Evolutionary conservation across 2,797 vertebrate species (phyloP).

Genomic region (Megaceryle alcyon): DNA sequence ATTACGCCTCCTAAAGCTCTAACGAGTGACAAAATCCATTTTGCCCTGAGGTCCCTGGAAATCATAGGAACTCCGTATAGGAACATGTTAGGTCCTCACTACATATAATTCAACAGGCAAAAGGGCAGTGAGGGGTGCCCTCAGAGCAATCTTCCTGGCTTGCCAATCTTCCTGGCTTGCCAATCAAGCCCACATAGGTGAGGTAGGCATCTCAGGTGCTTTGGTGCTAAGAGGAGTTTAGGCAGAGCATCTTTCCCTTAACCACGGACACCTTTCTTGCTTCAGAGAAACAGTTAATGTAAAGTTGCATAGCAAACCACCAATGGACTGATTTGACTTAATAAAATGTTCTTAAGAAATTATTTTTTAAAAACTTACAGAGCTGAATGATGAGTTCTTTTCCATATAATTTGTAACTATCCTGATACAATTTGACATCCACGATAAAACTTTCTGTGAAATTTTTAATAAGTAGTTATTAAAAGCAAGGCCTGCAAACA

Average conservation of each 20-base stretch:
- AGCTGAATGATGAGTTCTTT: conserved; percentile 27
- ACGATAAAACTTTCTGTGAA: conserved; percentile 38
- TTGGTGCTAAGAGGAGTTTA: background rate
- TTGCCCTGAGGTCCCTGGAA: background rate
- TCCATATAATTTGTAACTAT: conserved; percentile 27
- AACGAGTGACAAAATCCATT: background rate
- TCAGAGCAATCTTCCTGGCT: background rate
- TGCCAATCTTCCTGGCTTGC: background rate
- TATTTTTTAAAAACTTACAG: background rate
- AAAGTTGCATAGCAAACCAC: background rate
- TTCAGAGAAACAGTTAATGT: background rate
- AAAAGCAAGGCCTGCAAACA: background rate
- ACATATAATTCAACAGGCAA: background rate
- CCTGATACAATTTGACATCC: conserved; percentile 52
- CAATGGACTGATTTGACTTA: background rate
- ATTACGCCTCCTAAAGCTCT: background rate
- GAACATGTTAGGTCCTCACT: background rate
- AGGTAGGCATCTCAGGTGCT: background rate
- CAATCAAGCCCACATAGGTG: background rate
- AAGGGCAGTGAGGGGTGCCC: background rate
- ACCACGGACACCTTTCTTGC: background rate
- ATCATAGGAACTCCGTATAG: background rate
- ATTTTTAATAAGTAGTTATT: conserved; percentile 28
- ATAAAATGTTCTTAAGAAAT: conserved; percentile 37
- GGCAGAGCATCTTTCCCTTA: background rate